Evolutionary conservation across 1,140 invertebrate genomes (phyloP), one percentile per base, ranked within the genome.

Genomic region (Samia ricini): DNA sequence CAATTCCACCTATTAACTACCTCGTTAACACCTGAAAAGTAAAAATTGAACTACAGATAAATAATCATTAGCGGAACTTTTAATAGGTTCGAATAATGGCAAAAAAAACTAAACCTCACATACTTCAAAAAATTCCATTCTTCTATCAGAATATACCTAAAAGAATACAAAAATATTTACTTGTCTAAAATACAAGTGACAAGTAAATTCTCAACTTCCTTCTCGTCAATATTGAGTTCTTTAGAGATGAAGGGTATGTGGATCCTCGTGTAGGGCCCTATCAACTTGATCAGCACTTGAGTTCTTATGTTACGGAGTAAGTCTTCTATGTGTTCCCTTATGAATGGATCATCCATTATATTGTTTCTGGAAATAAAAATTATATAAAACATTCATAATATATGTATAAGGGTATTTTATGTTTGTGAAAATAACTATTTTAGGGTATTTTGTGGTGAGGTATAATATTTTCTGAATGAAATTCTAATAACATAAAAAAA

Each of bases 281-380:
- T 99, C 52, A 99, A 91, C 89, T 99, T 99, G 55, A 99, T 98
- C 23, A 99, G 91, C 61, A 99, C 98, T 91, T 96, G 98, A n/a
- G 98, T 99, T 65, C 99, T 93, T 75, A 99, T 99, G 91, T 99
- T 99, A 50, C 97, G 92, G 52, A 99, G 90, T 29, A 99, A 91
- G 93, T 99, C 99, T 94, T 99, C 99, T 85, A 99, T 99, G 81
- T 99, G 98, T 90, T 99, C 99, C 76, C 98, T 93, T 78, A 99
- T 99, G 88, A 99, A 99, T 5, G 97, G 98, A 93, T 99, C 99
- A 82, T 98, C 97, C 98, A 99, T 99, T 59, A 99, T 99, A 83
- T 97, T 97, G 81, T 97, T 97, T 21, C 56, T 58, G 20, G 4
- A 42, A 33, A 21, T 42, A 8, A 48, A 4, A 23, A 8, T 12